phyloP scores from a whole-genome alignment of 2,797 vertebrate species.

The Ciconia nigra region DNA sequence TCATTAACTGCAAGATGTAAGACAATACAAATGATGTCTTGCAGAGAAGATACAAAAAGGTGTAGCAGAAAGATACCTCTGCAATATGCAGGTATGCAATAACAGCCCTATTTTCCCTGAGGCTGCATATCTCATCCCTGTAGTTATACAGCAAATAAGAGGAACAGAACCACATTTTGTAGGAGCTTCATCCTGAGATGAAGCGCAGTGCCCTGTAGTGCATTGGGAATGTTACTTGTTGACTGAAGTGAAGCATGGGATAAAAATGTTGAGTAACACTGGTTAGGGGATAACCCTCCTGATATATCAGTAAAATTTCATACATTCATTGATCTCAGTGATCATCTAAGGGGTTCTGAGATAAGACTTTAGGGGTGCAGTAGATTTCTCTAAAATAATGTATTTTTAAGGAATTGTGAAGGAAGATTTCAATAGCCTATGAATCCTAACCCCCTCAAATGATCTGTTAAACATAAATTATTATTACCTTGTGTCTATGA shows the following conservation, averaged over 20 bases:
- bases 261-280: background rate
- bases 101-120: background rate
- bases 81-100: background rate
- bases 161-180: background rate
- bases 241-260: background rate
- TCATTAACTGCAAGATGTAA: background rate
- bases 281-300: background rate
- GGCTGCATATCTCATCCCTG: background rate
- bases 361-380: background rate
- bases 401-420: constrained; percentile 15
- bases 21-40: background rate
- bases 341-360: background rate
- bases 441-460: background rate
- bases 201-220: background rate
- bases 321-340: background rate
- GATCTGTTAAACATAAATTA: background rate
- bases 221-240: background rate
- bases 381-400: background rate
- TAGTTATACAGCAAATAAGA: background rate
- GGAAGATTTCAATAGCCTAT: background rate
- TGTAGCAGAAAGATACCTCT: background rate
- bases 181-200: background rate
- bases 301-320: background rate
- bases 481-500: background rate
- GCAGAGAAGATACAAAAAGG: background rate